Conservation (phyloP, 2,888 invertebrate species). For the Unio delphinus region DNA sequence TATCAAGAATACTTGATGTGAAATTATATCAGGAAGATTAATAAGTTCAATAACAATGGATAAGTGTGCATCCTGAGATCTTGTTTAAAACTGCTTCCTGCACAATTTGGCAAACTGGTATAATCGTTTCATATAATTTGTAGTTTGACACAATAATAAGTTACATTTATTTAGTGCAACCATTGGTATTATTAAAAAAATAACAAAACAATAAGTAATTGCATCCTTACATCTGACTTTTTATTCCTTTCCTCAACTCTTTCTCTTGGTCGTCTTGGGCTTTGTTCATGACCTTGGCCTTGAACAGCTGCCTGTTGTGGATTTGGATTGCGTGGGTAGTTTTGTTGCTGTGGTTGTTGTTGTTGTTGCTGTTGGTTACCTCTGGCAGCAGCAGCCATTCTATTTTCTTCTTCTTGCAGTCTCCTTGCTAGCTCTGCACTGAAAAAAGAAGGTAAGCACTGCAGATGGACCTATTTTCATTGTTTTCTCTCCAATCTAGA, state of each 20-base stretch:
- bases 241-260: constrained; percentile 34
- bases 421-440: constrained; percentile 72
- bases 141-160: too few relatives aligned
- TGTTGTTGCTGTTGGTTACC: constrained; percentile 22
- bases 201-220: not conserved
- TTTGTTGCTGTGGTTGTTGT: constrained; percentile 20
- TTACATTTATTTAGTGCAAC: too few relatives aligned
- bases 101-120: too few relatives aligned
- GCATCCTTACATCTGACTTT: constrained; percentile 28
- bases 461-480: not conserved
- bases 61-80: too few relatives aligned
- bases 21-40: too few relatives aligned
- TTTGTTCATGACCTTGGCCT: constrained; percentile 9
- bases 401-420: constrained; percentile 73
- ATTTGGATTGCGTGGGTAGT: constrained; percentile 6
- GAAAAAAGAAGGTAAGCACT: constrained; percentile 8
- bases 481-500: not conserved
- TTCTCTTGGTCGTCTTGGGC: constrained; percentile 21
- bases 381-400: constrained; percentile 51
- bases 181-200: not conserved
- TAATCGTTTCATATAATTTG: too few relatives aligned
- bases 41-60: too few relatives aligned
- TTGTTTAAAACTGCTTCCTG: too few relatives aligned
- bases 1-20: too few relatives aligned
- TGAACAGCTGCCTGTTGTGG: constrained; percentile 6